phyloP scores from a whole-genome alignment of 2,797 vertebrate genomes.

The Sus cebifrons region DNA sequence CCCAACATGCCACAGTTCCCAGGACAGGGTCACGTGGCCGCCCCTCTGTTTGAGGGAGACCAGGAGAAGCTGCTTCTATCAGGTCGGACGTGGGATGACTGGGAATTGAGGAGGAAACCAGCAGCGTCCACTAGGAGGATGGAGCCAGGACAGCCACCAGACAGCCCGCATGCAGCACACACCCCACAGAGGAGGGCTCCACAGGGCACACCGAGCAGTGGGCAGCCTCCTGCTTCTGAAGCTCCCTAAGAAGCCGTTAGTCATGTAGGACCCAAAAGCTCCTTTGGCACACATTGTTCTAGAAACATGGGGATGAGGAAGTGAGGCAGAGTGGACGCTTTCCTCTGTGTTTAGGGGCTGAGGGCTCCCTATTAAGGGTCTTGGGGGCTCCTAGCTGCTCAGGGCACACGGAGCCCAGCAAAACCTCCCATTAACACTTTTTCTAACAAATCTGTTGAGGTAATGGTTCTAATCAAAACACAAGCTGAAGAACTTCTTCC shows the following conservation, averaged over 20 bases:
- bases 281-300: neutral
- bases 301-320: neutral
- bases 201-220: neutral
- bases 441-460: neutral
- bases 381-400: neutral
- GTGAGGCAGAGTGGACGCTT: too few relatives aligned
- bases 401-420: neutral
- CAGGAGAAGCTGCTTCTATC: neutral
- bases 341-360: neutral
- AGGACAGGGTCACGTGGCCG: neutral
- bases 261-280: neutral
- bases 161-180: neutral
- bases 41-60: neutral
- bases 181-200: neutral
- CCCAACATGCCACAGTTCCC: neutral
- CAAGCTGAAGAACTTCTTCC: neutral
- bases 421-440: neutral
- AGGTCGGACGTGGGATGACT: neutral
- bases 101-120: neutral
- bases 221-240: neutral
- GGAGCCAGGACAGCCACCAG: neutral
- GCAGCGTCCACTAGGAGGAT: accelerated
- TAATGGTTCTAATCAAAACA: constrained; percentile 40
- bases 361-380: neutral
- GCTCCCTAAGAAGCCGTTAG: neutral